Conservation (phyloP, 2,888 invertebrate genomes). For the Prosopocoilus inquinatus region DNA sequence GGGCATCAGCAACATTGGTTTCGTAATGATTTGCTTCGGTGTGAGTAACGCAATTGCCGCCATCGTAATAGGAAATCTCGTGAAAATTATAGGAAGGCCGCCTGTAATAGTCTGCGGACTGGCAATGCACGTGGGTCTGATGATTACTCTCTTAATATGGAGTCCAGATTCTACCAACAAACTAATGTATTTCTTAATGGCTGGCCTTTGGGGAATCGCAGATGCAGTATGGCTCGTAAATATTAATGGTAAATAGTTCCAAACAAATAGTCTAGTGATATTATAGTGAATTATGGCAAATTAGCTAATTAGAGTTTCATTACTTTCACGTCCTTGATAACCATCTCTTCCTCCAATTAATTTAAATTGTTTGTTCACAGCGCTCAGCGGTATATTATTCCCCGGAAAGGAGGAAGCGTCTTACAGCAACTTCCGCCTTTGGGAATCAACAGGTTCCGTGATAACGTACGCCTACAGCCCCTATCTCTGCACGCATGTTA, state of each 20-base stretch:
- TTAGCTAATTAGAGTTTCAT: background rate
- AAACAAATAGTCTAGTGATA: background rate
- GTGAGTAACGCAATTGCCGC: constrained; percentile 86
- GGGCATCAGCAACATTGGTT: constrained; percentile 89
- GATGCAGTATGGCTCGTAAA: constrained; percentile 92
- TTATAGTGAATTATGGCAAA: background rate
- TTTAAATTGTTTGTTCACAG: constrained; percentile 48
- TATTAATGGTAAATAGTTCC: constrained; percentile 71
- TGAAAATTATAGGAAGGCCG: constrained; percentile 75
- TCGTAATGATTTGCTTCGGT: constrained; percentile 92
- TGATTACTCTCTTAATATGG: constrained; percentile 71
- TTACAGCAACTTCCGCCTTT: constrained; percentile 88
- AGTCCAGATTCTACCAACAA: constrained; percentile 66
- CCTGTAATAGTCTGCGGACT: constrained; percentile 76
- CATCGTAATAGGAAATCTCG: constrained; percentile 73
- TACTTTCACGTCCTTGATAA: background rate
- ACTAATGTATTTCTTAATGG: constrained; percentile 71
- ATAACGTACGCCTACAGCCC: constrained; percentile 80
- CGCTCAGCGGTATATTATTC: constrained; percentile 82
- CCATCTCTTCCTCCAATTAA: constrained; percentile 8
- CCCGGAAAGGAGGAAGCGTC: constrained; percentile 84
- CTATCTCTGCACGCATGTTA: constrained; percentile 70
- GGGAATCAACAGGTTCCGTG: constrained; percentile 90
- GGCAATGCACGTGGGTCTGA: constrained; percentile 66
- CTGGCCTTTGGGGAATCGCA: constrained; percentile 84